These are phyloP conservation scores for Loripinus fragilis DNA, from an alignment of 2,888 invertebrate species.

Conservation along the genomic window DNA sequence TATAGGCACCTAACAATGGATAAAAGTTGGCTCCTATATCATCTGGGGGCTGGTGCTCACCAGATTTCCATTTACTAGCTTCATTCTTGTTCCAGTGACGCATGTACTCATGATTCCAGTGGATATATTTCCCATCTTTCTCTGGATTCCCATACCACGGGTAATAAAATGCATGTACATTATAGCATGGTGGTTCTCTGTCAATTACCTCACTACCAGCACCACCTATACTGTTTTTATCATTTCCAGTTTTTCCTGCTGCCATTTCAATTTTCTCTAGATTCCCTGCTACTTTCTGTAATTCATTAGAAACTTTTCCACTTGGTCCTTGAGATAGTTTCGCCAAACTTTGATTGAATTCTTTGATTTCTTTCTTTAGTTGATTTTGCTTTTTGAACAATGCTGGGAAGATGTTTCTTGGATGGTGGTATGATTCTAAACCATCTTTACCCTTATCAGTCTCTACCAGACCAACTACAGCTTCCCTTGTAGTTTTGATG, in stretches of 20 bases:
- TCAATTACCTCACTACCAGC: neutral
- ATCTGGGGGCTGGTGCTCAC: slow-evolving; percentile 85
- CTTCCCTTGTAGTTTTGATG: neutral
- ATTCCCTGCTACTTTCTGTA: neutral
- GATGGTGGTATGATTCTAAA: slow-evolving; percentile 16
- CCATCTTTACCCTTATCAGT: neutral
- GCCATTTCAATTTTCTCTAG: neutral
- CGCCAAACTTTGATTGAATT: slow-evolving; percentile 8
- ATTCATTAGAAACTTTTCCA: neutral
- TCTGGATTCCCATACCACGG: slow-evolving; percentile 83
- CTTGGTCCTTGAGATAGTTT: neutral
- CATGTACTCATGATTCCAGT: slow-evolving; percentile 83
- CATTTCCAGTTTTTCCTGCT: neutral
- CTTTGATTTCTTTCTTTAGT: slow-evolving; percentile 22
- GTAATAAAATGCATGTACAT: slow-evolving; percentile 84
- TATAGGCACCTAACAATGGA: slow-evolving; percentile 85
- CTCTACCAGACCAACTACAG: neutral
- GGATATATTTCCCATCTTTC: slow-evolving; percentile 79
- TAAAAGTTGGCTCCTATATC: slow-evolving; percentile 86
- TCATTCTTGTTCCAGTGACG: slow-evolving; percentile 82
- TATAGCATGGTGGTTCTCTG: slow-evolving; percentile 65
- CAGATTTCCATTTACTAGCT: slow-evolving; percentile 84
- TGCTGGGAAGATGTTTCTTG: slow-evolving; percentile 42
- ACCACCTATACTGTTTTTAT: neutral
- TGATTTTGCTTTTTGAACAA: slow-evolving; percentile 27